A percentile compares a stretch with the other conserved stretches of the same genome.
Evolutionary conservation across 2,888 invertebrate species (phyloP).

Genomic region (Hermodice carunculata): DNA sequence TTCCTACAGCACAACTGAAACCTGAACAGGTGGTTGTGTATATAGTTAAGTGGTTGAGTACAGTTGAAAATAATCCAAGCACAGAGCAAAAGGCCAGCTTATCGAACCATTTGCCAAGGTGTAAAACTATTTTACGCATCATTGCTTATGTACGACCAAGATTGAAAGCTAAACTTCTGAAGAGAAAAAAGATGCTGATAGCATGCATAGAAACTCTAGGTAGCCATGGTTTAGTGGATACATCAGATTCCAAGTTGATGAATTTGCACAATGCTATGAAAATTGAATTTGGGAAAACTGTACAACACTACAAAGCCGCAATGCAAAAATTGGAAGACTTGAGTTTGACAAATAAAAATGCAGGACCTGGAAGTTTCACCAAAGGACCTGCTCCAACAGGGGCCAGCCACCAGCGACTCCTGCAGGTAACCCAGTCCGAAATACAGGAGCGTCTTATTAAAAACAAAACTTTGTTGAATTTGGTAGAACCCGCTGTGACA

Average conservation of each 20-base stretch:
- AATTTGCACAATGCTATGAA: constrained; percentile 87
- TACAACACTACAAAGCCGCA: constrained; percentile 88
- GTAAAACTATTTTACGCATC: constrained; percentile 60
- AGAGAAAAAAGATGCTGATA: constrained; percentile 81
- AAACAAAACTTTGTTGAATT: constrained; percentile 87
- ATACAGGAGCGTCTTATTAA: constrained; percentile 92
- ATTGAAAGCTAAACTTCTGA: constrained; percentile 77
- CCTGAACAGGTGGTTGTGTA: constrained; percentile 89
- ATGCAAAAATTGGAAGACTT: constrained; percentile 83
- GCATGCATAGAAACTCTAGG: constrained; percentile 89
- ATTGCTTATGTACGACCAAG: constrained; percentile 73
- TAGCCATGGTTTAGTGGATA: constrained; percentile 84
- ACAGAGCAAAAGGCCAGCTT: constrained; percentile 50
- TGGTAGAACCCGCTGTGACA: constrained; percentile 80
- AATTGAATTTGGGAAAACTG: constrained; percentile 83
- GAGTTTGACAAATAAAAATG: constrained; percentile 62
- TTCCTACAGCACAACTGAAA: constrained; percentile 70
- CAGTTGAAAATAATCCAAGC: constrained; percentile 22
- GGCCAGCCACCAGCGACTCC: constrained; percentile 89
- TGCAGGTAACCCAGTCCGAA: constrained; percentile 86
- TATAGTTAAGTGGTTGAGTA: constrained; percentile 82
- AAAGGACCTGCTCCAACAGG: constrained; percentile 81
- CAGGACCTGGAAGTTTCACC: constrained; percentile 59
- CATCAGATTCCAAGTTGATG: constrained; percentile 74
- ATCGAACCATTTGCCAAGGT: constrained; percentile 51